Percentiles rank a stretch among this genome's conserved stretches.
Conservation (phyloP, 1,140 invertebrate species). For the Calosoma granatense region DNA sequence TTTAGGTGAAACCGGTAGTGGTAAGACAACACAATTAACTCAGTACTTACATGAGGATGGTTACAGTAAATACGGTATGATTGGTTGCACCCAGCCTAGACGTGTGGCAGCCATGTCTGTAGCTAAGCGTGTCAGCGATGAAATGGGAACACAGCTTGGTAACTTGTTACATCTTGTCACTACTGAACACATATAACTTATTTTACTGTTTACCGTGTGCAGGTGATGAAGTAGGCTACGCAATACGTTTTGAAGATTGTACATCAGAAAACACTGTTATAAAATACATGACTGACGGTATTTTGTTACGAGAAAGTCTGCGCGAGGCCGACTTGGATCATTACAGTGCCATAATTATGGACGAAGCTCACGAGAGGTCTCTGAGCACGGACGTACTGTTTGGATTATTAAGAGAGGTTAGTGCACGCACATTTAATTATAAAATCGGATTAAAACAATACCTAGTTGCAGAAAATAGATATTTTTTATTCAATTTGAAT, state of each 20-base stretch:
- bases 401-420: constrained; percentile 86
- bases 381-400: constrained; percentile 98
- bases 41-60: constrained; percentile 98
- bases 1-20: constrained; percentile 94
- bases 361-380: constrained; percentile 97
- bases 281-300: constrained; percentile 99
- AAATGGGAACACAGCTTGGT: constrained; percentile 85
- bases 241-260: constrained; percentile 99
- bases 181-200: not conserved
- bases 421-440: too few relatives aligned
- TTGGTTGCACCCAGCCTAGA: constrained; percentile 91
- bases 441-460: not conserved
- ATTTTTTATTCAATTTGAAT: not conserved
- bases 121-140: constrained; percentile 96
- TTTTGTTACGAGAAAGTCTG: constrained; percentile 88
- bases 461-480: too few relatives aligned
- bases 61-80: constrained; percentile 85
- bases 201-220: constrained; percentile 12
- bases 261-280: constrained; percentile 93
- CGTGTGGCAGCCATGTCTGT: constrained; percentile 98
- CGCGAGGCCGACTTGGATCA: constrained; percentile 90
- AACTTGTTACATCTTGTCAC: constrained; percentile 14
- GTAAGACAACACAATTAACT: constrained; percentile 98
- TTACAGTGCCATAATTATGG: constrained; percentile 97
- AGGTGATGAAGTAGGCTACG: constrained; percentile 92